Conservation (phyloP, 2,888 invertebrate species). For the Anthophora plumipes region DNA sequence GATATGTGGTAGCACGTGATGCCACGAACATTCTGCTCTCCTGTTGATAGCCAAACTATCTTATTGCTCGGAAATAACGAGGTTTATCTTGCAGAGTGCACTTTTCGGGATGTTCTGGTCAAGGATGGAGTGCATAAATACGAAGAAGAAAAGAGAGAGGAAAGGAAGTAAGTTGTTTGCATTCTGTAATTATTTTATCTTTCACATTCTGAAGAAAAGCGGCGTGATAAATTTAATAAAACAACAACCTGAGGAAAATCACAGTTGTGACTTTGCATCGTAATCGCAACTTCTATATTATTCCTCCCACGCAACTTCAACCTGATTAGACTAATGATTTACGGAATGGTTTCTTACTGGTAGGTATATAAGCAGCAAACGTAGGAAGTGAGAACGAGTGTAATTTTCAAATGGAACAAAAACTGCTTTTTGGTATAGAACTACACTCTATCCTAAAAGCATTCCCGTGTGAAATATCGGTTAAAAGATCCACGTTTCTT, state of each 20-base stretch:
- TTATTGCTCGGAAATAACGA: not conserved
- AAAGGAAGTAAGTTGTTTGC: not conserved
- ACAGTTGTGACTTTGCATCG: not conserved
- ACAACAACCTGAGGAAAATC: not conserved
- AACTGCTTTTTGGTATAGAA: not conserved
- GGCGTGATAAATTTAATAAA: too few relatives aligned
- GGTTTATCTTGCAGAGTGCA: not conserved
- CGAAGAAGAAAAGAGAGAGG: not conserved
- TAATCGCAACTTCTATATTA: not conserved
- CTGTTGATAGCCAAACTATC: conserved; percentile 31
- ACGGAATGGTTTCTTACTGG: not conserved
- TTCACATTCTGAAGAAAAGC: too few relatives aligned
- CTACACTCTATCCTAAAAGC: conserved; percentile 2
- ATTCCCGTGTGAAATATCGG: conserved; percentile 4
- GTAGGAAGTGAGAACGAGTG: not conserved
- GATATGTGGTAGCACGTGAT: conserved; percentile 42
- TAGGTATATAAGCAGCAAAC: too few relatives aligned
- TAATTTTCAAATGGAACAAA: conserved; percentile 17
- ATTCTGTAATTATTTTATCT: too few relatives aligned
- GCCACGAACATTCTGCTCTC: conserved; percentile 29
- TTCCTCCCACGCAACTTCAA: not conserved
- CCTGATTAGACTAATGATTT: conserved; percentile 20
- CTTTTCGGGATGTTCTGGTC: not conserved
- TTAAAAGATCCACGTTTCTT: not conserved
- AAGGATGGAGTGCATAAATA: not conserved